A percentile compares a stretch with the other conserved stretches of the same genome.
Evolutionary conservation across 2,797 vertebrate species (phyloP).

Genomic region (Mastacembelus armatus): DNA sequence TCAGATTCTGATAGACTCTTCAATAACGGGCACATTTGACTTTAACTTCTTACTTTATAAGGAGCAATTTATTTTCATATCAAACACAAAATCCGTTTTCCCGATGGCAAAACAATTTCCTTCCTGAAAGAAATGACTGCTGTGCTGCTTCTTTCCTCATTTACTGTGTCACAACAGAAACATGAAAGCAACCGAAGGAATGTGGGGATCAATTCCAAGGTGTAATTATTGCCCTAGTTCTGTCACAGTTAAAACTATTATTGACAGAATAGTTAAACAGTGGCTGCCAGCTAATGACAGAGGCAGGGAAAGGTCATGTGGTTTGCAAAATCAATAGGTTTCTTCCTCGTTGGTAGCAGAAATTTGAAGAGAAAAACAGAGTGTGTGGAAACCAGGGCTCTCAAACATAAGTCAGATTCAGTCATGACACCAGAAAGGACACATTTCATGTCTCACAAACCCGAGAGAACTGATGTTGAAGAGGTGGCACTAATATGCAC

Average conservation of each 20-base stretch:
- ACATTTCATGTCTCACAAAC: background rate
- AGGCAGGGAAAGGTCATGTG: background rate
- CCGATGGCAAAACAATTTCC: background rate
- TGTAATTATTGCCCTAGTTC: background rate
- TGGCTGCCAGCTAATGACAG: no score
- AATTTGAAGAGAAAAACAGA: background rate
- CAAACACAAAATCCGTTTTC: background rate
- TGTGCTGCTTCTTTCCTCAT: background rate
- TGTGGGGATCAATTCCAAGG: accelerated
- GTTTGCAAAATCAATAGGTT: background rate
- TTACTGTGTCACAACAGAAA: no score
- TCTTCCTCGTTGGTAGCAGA: background rate
- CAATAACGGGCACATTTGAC: background rate
- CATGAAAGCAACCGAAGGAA: background rate
- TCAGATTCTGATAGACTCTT: no score
- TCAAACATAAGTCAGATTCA: background rate
- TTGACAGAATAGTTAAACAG: background rate
- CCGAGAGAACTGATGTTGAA: no score
- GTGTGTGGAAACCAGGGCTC: background rate
- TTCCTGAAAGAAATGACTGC: background rate
- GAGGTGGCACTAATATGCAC: background rate
- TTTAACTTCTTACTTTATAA: background rate
- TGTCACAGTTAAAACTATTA: background rate
- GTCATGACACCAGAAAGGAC: background rate
- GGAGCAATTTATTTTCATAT: background rate